Evolutionary conservation across 1,140 invertebrate species (phyloP).

Genomic region (Zaprionus africanus): DNA sequence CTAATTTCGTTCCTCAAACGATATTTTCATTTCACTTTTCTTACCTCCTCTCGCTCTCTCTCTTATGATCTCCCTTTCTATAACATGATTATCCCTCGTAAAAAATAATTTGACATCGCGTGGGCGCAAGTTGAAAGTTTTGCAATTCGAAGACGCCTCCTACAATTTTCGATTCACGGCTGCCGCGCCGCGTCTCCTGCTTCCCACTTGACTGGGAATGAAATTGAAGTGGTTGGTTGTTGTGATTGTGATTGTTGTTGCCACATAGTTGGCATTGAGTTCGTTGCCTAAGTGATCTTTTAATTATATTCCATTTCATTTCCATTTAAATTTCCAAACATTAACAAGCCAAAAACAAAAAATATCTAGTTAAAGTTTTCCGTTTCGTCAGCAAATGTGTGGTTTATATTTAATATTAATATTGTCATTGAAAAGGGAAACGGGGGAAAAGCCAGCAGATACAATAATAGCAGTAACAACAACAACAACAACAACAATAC

Average conservation of each 20-base stretch:
- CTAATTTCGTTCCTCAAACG: slow-evolving; percentile 53
- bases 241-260: neutral
- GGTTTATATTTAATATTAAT: slow-evolving; percentile 19
- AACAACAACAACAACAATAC: slow-evolving; percentile 37
- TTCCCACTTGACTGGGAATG: neutral
- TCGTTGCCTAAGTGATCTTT: slow-evolving; percentile 34
- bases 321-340: slow-evolving; percentile 20
- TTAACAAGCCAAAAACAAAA: slow-evolving; percentile 17
- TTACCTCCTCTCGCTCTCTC: neutral
- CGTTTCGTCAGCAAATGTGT: slow-evolving; percentile 32
- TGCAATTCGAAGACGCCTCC: neutral
- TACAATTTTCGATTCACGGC: neutral
- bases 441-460: slow-evolving; percentile 15
- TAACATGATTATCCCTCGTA: slow-evolving; percentile 5
- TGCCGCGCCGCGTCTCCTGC: neutral
- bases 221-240: neutral
- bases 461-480: slow-evolving; percentile 39
- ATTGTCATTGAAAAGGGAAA: slow-evolving; percentile 14
- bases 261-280: slow-evolving; percentile 48
- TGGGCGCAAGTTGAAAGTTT: slow-evolving; percentile 7
- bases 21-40: neutral
- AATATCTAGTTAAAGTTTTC: slow-evolving; percentile 21
- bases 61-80: neutral
- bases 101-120: neutral
- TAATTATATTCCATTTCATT: slow-evolving; percentile 6